These are phyloP conservation scores for Drosophila kepulauana DNA, from an alignment of 1,140 invertebrate genomes.

Conservation along the genomic window DNA sequence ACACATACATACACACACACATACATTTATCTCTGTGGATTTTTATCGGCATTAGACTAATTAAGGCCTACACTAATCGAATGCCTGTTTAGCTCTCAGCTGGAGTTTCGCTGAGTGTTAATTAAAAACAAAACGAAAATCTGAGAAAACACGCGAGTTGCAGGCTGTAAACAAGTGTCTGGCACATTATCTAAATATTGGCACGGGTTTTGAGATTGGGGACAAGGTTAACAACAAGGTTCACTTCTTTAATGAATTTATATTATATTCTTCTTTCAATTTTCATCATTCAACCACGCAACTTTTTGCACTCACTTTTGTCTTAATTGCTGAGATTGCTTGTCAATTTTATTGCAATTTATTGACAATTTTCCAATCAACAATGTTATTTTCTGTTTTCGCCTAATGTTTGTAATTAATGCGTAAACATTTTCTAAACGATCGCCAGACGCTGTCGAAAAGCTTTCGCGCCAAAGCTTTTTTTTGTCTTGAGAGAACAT, in stretches of 20 bases:
- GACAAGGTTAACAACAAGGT: neutral
- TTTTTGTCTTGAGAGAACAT: neutral
- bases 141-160: conserved; percentile 24
- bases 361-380: conserved; percentile 6
- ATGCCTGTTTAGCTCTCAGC: neutral
- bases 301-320: conserved; percentile 31
- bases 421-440: conserved; percentile 27
- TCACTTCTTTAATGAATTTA: conserved; percentile 4
- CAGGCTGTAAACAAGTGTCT: conserved; percentile 58
- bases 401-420: conserved; percentile 1
- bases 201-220: conserved; percentile 1
- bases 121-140: conserved; percentile 22
- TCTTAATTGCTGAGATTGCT: conserved; percentile 12
- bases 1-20: too few species aligned
- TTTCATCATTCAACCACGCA: too few species aligned
- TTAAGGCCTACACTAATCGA: conserved; percentile 11
- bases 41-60: conserved; percentile 16
- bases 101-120: conserved; percentile 9
- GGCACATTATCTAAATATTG: conserved; percentile 21
- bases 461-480: conserved; percentile 17
- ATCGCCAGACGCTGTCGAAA: neutral
- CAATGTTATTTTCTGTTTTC: conserved; percentile 23
- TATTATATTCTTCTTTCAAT: neutral
- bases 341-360: conserved; percentile 29
- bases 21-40: too few species aligned